Percentiles rank a stretch among this genome's conserved stretches.
phyloP scores from a whole-genome alignment of 2,113 vertebrate genomes.

The Mesocricetus auratus region DNA sequence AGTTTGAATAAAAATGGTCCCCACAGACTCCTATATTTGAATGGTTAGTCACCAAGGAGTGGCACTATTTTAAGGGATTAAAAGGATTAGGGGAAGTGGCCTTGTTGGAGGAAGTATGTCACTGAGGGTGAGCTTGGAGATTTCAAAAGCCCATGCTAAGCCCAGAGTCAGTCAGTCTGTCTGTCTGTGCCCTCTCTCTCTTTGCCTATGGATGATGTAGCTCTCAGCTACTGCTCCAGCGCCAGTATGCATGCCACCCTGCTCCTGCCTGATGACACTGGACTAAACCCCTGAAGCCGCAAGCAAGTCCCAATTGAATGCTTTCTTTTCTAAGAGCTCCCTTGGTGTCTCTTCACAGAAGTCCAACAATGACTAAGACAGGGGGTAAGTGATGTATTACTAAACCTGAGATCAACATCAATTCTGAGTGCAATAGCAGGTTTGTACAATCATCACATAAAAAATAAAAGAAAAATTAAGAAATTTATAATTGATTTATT shows the following conservation, averaged over 20 bases:
- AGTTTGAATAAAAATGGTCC: not conserved
- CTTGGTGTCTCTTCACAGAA: not conserved
- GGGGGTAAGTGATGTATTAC: not conserved
- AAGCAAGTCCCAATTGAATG: not conserved
- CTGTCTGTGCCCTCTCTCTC: no score
- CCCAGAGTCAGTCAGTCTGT: not conserved
- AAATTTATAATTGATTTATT: not conserved
- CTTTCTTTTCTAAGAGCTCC: not conserved
- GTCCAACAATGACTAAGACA: not conserved
- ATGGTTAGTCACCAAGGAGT: not conserved
- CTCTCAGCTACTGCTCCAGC: not conserved
- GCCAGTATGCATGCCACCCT: not conserved
- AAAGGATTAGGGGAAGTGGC: not conserved
- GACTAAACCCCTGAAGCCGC: not conserved
- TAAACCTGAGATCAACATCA: not conserved
- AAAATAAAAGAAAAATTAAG: slow-evolving; percentile 40
- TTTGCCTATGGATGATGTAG: not conserved
- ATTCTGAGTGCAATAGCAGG: slow-evolving; percentile 30
- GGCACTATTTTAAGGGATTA: not conserved
- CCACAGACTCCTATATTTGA: no score
- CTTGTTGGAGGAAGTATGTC: not conserved
- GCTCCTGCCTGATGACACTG: not conserved
- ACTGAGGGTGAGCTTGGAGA: not conserved
- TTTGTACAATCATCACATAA: slow-evolving; percentile 19
- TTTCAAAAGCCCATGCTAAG: not conserved